Evolutionary conservation across 2,888 invertebrate species (phyloP).

Genomic region (Campopleginae sp.): DNA sequence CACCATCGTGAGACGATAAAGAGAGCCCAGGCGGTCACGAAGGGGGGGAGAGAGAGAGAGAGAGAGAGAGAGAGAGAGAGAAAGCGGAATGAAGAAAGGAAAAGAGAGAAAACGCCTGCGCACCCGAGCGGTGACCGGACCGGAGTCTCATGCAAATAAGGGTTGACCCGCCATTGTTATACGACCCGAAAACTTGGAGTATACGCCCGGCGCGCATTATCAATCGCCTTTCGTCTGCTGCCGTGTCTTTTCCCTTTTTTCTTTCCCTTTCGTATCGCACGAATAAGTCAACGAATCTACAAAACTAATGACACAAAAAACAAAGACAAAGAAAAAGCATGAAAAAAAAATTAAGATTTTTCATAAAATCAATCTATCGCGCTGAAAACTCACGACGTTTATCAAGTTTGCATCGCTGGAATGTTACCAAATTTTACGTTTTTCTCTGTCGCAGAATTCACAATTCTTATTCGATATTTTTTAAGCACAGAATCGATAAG

Average conservation of each 20-base stretch:
- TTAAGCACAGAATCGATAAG: too few species aligned
- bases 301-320: neutral
- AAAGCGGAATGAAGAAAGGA: neutral
- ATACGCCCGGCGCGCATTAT: slow-evolving; percentile 30
- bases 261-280: neutral
- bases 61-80: neutral
- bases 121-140: slow-evolving; percentile 17
- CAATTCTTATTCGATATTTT: too few species aligned
- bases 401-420: too few species aligned
- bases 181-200: slow-evolving; percentile 67
- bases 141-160: slow-evolving; percentile 69
- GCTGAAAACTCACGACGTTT: too few species aligned
- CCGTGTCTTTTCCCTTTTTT: neutral
- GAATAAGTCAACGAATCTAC: neutral
- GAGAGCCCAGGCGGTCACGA: neutral
- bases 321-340: neutral
- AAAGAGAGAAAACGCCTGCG: slow-evolving; percentile 12
- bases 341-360: too few species aligned
- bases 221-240: slow-evolving; percentile 24
- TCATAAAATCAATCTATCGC: too few species aligned
- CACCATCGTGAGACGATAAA: slow-evolving; percentile 29
- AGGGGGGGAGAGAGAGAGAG: neutral
- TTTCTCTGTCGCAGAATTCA: too few species aligned
- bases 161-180: slow-evolving; percentile 69
- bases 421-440: too few species aligned